Conservation (phyloP, 2,797 vertebrate species). For the Channallabes apus region DNA sequence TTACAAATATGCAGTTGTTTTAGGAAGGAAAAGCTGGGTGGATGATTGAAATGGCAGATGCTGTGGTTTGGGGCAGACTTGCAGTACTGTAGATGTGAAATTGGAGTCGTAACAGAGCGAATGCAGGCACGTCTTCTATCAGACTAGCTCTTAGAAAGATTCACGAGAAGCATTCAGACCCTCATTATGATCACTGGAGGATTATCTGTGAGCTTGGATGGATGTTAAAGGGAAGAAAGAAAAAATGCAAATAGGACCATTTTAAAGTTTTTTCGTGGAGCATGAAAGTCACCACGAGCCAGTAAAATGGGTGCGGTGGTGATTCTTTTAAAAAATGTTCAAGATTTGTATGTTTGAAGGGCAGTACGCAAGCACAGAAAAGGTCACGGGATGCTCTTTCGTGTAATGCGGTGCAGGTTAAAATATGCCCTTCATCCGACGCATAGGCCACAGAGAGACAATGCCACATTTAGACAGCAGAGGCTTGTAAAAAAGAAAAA, state of each 20-base stretch:
- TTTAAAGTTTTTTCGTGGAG: not conserved
- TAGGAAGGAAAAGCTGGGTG: slow-evolving; percentile 50
- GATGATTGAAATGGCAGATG: slow-evolving; percentile 59
- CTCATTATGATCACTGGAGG: not conserved
- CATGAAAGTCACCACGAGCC: not conserved
- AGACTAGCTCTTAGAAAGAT: slow-evolving; percentile 32
- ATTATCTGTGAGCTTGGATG: slow-evolving; percentile 1
- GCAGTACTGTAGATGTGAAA: slow-evolving; percentile 54
- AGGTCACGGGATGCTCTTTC: not conserved
- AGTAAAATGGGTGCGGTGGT: not conserved
- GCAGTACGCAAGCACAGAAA: not conserved
- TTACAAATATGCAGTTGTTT: slow-evolving; percentile 49
- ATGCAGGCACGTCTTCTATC: slow-evolving; percentile 47
- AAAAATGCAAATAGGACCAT: not conserved
- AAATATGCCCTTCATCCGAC: not conserved
- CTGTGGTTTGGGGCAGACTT: slow-evolving; percentile 55
- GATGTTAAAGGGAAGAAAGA: not conserved
- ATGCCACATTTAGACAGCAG: not conserved
- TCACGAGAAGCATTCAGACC: not conserved
- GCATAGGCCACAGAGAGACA: not conserved
- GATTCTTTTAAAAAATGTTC: not conserved
- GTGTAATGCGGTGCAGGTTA: not conserved
- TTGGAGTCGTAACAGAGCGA: slow-evolving; percentile 51
- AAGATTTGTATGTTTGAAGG: not conserved
- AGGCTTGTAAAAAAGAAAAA: not conserved